phyloP scores from a whole-genome alignment of 2,113 vertebrate species.

The Campylomormyrus tamandua region DNA sequence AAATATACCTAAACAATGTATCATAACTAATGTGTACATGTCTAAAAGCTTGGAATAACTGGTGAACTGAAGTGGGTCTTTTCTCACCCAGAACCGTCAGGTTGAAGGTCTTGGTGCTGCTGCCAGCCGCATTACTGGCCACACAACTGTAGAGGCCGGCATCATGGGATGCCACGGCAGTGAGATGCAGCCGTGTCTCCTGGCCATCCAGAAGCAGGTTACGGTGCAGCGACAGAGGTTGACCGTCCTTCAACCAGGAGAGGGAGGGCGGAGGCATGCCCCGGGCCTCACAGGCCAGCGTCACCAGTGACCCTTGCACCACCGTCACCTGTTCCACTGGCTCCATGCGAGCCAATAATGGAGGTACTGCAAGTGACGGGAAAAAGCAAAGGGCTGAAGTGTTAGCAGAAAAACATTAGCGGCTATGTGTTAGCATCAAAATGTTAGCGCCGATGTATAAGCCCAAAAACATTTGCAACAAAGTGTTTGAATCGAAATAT shows the following conservation, averaged over 20 bases:
- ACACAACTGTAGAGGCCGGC: slow-evolving; percentile 75
- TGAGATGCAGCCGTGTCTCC: slow-evolving; percentile 63
- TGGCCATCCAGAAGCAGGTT: slow-evolving; percentile 54
- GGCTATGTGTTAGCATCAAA: not conserved
- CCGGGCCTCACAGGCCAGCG: slow-evolving; percentile 71
- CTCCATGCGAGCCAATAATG: slow-evolving; percentile 59
- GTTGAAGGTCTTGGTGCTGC: slow-evolving; percentile 74
- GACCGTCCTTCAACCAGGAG: slow-evolving; percentile 76
- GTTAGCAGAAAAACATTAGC: not conserved
- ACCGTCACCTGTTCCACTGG: slow-evolving; percentile 66
- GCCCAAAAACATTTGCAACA: not conserved
- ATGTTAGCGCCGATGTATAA: not conserved
- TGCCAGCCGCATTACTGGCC: slow-evolving; percentile 72
- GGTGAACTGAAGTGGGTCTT: not conserved
- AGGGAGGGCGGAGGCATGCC: slow-evolving; percentile 69
- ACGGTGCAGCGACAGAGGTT: slow-evolving; percentile 61
- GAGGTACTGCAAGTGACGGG: slow-evolving; percentile 57
- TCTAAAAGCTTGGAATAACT: not conserved
- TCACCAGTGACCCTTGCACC: slow-evolving; percentile 65
- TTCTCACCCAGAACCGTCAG: slow-evolving; percentile 73
- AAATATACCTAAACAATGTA: not conserved
- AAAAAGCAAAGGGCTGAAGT: not conserved
- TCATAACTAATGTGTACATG: not conserved
- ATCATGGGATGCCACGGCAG: slow-evolving; percentile 44
- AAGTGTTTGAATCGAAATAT: not conserved